Evolutionary conservation across 2,888 invertebrate species (phyloP).

Genomic region (Muschampia plurimacula): DNA sequence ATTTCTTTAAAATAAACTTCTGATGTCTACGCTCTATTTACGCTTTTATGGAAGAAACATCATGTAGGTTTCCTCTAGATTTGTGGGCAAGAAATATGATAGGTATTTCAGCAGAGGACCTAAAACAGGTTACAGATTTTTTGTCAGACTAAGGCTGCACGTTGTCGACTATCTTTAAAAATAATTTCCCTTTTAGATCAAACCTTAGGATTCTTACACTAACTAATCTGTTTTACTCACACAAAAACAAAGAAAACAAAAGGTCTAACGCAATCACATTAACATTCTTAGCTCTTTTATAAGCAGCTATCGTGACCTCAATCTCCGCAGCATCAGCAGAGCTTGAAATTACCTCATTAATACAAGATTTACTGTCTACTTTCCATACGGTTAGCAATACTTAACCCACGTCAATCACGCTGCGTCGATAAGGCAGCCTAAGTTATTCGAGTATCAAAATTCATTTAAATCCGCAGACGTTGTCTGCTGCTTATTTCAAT

Average conservation of each 20-base stretch:
- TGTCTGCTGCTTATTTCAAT: slow-evolving; percentile 40
- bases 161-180: background rate
- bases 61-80: too few relatives aligned
- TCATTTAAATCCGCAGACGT: slow-evolving; percentile 45
- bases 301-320: slow-evolving; percentile 4
- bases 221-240: background rate
- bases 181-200: background rate
- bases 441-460: slow-evolving; percentile 41
- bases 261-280: slow-evolving; percentile 9
- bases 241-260: background rate
- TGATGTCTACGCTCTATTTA: too few relatives aligned
- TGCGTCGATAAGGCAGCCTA: slow-evolving; percentile 34
- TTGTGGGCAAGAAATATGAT: too few relatives aligned
- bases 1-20: too few relatives aligned
- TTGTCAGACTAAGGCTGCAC: background rate
- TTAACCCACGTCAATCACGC: slow-evolving; percentile 36
- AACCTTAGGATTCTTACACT: background rate
- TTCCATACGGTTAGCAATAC: slow-evolving; percentile 37
- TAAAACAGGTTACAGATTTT: too few relatives aligned
- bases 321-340: slow-evolving; percentile 8
- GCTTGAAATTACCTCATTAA: slow-evolving; percentile 27
- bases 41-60: too few relatives aligned
- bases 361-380: slow-evolving; percentile 31
- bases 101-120: too few relatives aligned
- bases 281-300: slow-evolving; percentile 14